A percentile compares a stretch with the other conserved stretches of the same genome.
Evolutionary conservation across 2,797 vertebrate species (phyloP).

Genomic region (Falco naumanni): DNA sequence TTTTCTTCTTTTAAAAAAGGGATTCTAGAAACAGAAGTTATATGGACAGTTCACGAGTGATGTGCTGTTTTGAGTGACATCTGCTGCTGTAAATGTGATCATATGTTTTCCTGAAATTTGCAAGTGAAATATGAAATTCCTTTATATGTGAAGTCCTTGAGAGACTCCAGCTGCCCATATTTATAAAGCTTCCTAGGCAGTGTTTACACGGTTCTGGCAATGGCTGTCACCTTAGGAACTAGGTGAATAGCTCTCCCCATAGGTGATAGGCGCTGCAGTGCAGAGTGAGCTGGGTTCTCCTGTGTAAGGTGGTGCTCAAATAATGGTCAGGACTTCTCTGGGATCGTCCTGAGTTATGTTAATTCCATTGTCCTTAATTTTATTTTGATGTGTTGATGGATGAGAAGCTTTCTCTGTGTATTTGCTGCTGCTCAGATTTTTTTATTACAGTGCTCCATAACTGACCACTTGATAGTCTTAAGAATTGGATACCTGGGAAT

Average conservation of each 20-base stretch:
- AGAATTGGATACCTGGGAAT: neutral
- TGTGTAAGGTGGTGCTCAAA: neutral
- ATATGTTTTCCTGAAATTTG: neutral
- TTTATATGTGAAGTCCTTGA: neutral
- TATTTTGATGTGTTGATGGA: neutral
- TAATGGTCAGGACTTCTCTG: neutral
- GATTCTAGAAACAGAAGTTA: neutral
- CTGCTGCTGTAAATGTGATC: neutral
- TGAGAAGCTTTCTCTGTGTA: neutral
- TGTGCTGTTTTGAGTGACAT: neutral
- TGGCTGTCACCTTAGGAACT: neutral
- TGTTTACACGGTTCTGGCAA: neutral
- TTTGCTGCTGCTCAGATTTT: neutral
- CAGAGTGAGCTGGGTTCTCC: neutral
- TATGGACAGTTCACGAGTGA: neutral
- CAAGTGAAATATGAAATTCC: neutral
- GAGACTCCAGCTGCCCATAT: neutral
- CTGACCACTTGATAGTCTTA: neutral
- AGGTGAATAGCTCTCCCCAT: neutral
- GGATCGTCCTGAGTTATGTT: neutral
- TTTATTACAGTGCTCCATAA: neutral
- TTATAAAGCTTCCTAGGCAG: neutral
- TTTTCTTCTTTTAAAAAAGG: too few species aligned
- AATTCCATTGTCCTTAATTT: neutral
- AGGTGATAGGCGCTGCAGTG: neutral